Evolutionary conservation across 2,113 vertebrate genomes (phyloP).

Genomic region (Aegypius monachus): DNA sequence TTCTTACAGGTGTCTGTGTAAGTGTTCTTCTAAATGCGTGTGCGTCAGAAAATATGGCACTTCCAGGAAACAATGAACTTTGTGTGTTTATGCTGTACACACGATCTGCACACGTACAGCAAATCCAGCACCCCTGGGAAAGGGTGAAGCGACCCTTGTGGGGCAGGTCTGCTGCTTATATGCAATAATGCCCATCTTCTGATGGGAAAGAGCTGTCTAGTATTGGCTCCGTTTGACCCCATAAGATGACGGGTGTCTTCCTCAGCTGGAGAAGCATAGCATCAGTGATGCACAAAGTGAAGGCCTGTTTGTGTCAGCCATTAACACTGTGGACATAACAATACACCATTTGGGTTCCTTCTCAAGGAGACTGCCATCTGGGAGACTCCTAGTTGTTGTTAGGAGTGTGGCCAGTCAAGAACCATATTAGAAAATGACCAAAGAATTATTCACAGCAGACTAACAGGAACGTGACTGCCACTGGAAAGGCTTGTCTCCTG

Average conservation of each 20-base stretch:
- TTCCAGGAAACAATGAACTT: neutral
- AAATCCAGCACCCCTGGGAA: neutral
- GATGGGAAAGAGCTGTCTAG: neutral
- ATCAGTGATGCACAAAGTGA: neutral
- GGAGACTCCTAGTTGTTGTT: neutral
- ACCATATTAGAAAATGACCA: neutral
- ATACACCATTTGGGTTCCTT: neutral
- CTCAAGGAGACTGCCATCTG: neutral
- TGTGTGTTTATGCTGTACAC: neutral
- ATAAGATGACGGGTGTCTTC: fast-evolving
- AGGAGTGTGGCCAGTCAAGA: neutral
- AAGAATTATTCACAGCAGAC: neutral
- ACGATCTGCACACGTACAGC: neutral
- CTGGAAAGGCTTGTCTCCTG: neutral
- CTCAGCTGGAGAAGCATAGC: neutral
- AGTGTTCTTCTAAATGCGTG: neutral
- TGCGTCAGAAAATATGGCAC: fast-evolving
- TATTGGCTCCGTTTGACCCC: neutral
- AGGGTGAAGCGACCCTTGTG: neutral
- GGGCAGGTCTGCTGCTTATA: neutral
- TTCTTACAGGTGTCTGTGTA: neutral
- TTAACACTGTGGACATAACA: neutral
- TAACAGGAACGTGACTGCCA: neutral
- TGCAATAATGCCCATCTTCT: neutral
- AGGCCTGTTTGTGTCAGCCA: neutral